Base-by-base conservation (phyloP, 2,888 invertebrate species). In the Hydroisotoma schaefferi region DNA sequence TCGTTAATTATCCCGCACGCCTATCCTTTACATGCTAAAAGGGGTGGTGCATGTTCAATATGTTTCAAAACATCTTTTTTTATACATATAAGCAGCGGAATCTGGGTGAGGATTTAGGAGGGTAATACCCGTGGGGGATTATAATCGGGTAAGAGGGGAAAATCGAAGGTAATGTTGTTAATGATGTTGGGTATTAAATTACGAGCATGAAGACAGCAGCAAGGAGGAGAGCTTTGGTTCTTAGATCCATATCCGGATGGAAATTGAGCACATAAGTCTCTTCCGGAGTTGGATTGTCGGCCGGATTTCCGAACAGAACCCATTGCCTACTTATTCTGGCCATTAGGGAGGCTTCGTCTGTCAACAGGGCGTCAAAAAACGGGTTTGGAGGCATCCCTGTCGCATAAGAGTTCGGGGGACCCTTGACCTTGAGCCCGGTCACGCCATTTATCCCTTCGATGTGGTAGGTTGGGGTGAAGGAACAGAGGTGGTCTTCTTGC, bases 141-240 rank as follows among this genome's bases (percentile, higher is more conserved):
- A n/a, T n/a, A n/a, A n/a, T n/a, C n/a, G n/a, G n/a, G n/a, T n/a
- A n/a, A n/a, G n/a, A n/a, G n/a, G n/a, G n/a, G n/a, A n/a, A n/a
- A n/a, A n/a, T n/a, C n/a, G n/a, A n/a, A n/a, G n/a, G n/a, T n/a
- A n/a, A n/a, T n/a, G n/a, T n/a, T n/a, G n/a, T n/a, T n/a, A n/a
- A n/a, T n/a, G n/a, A n/a, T n/a, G n/a, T n/a, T n/a, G n/a, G 20
- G 20, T 40, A 18, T 1, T 22, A 12, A 12, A 57, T 59, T 51
- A 67, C 67, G 38, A 67, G n/a, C 44, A 67, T 62, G 56, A 67
- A 67, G 57, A 67, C 67, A 8, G 61, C 60, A 12, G 67, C 61
- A 26, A 64, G 27, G 15, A 67, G 60, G 28, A 67, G 43, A 46
- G 57, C 60, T 46, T 64, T 67, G 4, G 62, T 67, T 52, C 64